Evolutionary conservation across 2,888 invertebrate species (phyloP).

Genomic region (Pinctada fucata): DNA sequence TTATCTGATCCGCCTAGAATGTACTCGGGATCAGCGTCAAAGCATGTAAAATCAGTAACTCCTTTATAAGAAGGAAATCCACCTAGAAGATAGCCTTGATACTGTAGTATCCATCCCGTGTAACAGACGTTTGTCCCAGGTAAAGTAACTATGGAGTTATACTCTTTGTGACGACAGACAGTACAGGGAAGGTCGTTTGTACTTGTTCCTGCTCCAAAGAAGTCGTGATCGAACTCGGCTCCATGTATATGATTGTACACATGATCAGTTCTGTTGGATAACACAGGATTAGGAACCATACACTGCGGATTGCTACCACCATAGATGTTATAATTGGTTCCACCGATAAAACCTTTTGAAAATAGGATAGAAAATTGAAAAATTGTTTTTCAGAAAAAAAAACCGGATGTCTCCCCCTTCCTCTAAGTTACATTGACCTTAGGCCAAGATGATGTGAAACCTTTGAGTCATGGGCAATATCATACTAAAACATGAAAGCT

Average conservation of each 20-base stretch:
- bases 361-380: neutral
- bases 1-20: neutral
- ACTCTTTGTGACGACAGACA: neutral
- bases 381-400: too few species aligned
- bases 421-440: too few species aligned
- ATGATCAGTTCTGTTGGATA: neutral
- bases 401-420: too few species aligned
- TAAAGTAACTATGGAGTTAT: neutral
- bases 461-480: too few species aligned
- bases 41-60: slow-evolving; percentile 6
- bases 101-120: slow-evolving; percentile 5
- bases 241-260: neutral
- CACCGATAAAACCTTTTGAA: neutral
- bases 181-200: slow-evolving; percentile 14
- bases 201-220: neutral
- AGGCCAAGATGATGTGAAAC: too few species aligned
- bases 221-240: slow-evolving; percentile 5
- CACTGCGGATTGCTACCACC: neutral
- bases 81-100: slow-evolving; percentile 7
- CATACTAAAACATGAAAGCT: too few species aligned
- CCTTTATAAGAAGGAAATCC: neutral
- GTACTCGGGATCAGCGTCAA: neutral
- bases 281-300: neutral
- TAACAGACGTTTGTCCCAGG: slow-evolving; percentile 6
- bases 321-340: neutral